A percentile compares a stretch with the other conserved stretches of the same genome.
phyloP scores from a whole-genome alignment of 2,888 invertebrate species.

The Xestia xanthographa region DNA sequence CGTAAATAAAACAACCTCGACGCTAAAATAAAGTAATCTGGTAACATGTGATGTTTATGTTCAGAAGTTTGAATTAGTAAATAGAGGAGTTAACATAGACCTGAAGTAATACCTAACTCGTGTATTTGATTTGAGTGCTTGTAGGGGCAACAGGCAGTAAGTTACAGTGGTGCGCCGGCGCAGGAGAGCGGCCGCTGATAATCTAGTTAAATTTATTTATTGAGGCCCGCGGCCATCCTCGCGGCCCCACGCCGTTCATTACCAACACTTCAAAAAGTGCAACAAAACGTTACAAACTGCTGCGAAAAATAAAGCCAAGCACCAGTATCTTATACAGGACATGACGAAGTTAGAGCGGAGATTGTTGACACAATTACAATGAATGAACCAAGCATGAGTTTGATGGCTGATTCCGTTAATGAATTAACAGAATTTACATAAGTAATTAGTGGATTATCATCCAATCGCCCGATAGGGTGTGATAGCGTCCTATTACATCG shows the following conservation, averaged over 20 bases:
- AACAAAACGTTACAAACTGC: constrained; percentile 54
- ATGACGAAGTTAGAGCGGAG: neutral
- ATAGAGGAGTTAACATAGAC: neutral
- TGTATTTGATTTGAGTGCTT: constrained; percentile 45
- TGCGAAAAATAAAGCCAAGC: constrained; percentile 20
- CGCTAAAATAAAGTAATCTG: neutral
- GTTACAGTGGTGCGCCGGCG: constrained; percentile 64
- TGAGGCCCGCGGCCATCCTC: constrained; percentile 69
- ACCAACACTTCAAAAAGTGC: constrained; percentile 55
- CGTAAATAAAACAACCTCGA: neutral
- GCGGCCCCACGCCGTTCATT: constrained; percentile 69
- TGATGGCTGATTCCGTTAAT: constrained; percentile 23
- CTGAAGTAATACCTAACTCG: constrained; percentile 26
- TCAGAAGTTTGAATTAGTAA: constrained; percentile 37
- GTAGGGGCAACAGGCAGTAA: constrained; percentile 63
- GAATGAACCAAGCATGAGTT: neutral
- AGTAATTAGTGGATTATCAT: constrained; percentile 45
- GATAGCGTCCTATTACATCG: constrained; percentile 43
- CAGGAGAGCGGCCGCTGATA: constrained; percentile 76
- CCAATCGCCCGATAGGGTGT: constrained; percentile 30
- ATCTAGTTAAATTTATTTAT: constrained; percentile 87
- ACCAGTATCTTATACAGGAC: neutral
- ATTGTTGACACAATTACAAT: neutral
- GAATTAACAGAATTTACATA: constrained; percentile 49
- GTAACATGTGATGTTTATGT: neutral